Evolutionary conservation across 2,888 invertebrate species (phyloP).

Genomic region (Calliopum simillimum): DNA sequence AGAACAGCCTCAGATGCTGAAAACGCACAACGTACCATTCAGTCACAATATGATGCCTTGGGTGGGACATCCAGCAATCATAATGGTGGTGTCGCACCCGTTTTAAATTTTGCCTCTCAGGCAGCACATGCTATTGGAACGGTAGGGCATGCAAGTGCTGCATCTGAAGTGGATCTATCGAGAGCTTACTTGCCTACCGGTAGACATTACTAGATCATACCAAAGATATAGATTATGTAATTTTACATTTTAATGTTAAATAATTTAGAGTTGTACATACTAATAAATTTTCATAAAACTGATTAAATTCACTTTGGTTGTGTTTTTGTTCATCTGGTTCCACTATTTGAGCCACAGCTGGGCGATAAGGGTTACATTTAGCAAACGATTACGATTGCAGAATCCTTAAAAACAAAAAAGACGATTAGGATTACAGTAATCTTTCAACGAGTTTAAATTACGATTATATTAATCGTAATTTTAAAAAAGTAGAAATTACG

Average conservation of each 20-base stretch:
- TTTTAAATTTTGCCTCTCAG: slow-evolving; percentile 54
- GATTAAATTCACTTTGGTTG: too few species aligned
- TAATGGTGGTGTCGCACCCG: slow-evolving; percentile 54
- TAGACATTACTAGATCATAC: slow-evolving; percentile 26
- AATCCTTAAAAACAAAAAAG: too few species aligned
- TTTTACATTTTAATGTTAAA: too few species aligned
- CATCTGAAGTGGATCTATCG: neutral
- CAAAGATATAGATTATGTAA: neutral
- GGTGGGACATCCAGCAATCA: slow-evolving; percentile 51
- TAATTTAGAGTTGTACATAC: too few species aligned
- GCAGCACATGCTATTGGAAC: slow-evolving; percentile 22
- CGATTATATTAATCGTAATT: too few species aligned
- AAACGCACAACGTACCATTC: slow-evolving; percentile 56
- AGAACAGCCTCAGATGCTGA: slow-evolving; percentile 58
- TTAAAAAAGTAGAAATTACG: too few species aligned
- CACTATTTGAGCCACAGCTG: neutral
- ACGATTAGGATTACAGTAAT: too few species aligned
- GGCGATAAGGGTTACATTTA: too few species aligned
- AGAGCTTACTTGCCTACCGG: slow-evolving; percentile 40
- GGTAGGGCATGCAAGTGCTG: neutral
- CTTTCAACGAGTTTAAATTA: too few species aligned
- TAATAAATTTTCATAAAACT: too few species aligned
- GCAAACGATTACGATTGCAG: too few species aligned
- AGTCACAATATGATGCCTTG: slow-evolving; percentile 54
- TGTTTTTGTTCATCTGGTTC: too few species aligned